Evolutionary conservation across 2,888 invertebrate genomes (phyloP), one percentile per base, ranked within the genome.

Genomic region (Ochropacha duplaris): DNA sequence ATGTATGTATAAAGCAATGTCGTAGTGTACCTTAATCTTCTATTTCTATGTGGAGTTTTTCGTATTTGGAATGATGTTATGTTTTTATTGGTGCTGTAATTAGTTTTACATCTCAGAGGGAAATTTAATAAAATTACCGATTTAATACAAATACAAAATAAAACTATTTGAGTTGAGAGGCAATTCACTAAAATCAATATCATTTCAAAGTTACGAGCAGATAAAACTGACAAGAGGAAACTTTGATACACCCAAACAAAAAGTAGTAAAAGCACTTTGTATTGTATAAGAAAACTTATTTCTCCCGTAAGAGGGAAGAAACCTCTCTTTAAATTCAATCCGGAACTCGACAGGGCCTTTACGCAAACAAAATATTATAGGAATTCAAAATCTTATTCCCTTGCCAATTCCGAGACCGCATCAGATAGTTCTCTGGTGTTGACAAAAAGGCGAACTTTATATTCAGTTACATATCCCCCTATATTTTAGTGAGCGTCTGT

Each of bases 321-420:
- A 72, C 70, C 69, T 68, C 73, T 76, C 71, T 79, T 82, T 79
- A 80, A 80, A 83, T 83, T 83, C 79, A 81, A 83, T 83, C 72
- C 70, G 70, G 72, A 76, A 78, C 69, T 60, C 60, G 73, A 74
- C 72, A 12, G 52, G 34, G 52, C 75, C 68, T 76, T 73, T 74
- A 66, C 69, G 68, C 60, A 74, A 76, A 82, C 78, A 81, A 83
- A 83, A 82, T 81, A 82, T 79, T 72, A 79, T 74, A 65, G 63
- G 63, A 74, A 76, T 72, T 73, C 76, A 73, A 79, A 84, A 79
- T 78, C 70, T 73, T 80, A 79, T 81, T 77, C 77, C 75, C 69
- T 67, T 77, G 81, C 79, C 82, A 81, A 81, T 83, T 81, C 69
- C 62, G 63, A 66, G 59, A 64, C 67, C 66, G 68, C 69, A 68